phyloP scores from a whole-genome alignment of 2,113 vertebrate genomes.

The Greenwoodochromis staneri region DNA sequence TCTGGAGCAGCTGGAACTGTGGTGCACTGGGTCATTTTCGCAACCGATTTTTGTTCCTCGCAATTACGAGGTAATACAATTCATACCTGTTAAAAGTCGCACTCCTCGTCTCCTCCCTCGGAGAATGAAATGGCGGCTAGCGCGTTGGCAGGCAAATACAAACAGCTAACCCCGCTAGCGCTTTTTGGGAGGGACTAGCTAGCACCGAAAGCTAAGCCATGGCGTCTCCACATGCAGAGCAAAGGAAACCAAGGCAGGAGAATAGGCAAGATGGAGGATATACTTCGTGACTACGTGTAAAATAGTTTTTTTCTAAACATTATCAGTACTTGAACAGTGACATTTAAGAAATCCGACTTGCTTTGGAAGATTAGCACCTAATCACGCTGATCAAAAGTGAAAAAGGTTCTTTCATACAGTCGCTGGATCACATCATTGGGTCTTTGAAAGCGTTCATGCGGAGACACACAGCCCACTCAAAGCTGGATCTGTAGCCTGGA shows the following conservation, averaged over 20 bases:
- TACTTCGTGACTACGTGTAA: not conserved
- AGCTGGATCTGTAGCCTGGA: not conserved
- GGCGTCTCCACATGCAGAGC: not conserved
- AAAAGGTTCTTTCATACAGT: not conserved
- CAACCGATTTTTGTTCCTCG: not conserved
- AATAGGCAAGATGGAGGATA: not conserved
- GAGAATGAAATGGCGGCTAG: constrained; percentile 9
- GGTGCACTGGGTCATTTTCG: not conserved
- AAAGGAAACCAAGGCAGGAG: not conserved
- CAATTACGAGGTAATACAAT: not conserved
- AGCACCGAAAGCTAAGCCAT: not conserved
- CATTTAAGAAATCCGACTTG: not conserved
- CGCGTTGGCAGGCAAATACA: not conserved
- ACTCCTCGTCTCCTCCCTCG: not conserved
- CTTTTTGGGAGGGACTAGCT: not conserved
- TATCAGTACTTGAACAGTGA: not conserved
- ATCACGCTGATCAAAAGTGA: not conserved
- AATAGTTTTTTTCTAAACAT: not conserved
- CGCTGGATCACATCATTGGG: not conserved
- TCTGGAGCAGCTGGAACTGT: not conserved
- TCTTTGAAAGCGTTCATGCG: not conserved
- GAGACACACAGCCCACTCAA: not conserved
- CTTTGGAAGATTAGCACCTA: not conserved
- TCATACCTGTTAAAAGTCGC: constrained; percentile 8
- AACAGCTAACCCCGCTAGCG: not conserved